These are phyloP conservation scores for Strigamia transsilvanica DNA, from an alignment of 2,888 invertebrate genomes.

Conservation along the genomic window DNA sequence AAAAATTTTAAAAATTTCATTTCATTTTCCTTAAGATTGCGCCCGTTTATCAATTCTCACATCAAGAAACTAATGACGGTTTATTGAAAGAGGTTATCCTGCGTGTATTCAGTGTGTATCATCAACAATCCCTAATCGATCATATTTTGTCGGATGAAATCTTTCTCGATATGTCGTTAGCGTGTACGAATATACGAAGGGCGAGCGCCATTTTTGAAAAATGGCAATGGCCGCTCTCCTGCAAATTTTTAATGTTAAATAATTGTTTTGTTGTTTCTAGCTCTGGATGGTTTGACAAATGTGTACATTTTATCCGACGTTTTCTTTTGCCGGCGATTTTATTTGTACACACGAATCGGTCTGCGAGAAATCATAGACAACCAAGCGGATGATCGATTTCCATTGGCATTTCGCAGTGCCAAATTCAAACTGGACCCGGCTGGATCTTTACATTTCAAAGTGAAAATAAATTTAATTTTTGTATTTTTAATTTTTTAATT, in stretches of 20 bases:
- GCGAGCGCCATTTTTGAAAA: no score
- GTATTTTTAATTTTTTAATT: neutral
- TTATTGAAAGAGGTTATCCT: constrained; percentile 17
- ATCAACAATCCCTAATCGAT: neutral
- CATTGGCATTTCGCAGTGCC: constrained; percentile 28
- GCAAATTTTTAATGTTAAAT: neutral
- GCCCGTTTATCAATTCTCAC: neutral
- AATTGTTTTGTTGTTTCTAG: neutral
- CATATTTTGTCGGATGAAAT: neutral
- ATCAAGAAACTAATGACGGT: neutral
- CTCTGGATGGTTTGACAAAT: neutral
- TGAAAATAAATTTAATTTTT: neutral
- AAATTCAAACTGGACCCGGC: constrained; percentile 11
- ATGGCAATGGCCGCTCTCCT: no score
- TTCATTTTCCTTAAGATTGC: neutral
- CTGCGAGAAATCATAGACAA: constrained; percentile 33
- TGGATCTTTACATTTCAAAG: constrained; percentile 26
- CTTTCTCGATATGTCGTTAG: neutral
- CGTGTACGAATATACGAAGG: neutral
- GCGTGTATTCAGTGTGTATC: neutral
- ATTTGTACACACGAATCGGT: constrained; percentile 23
- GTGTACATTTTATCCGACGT: constrained; percentile 27
- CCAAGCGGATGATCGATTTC: neutral
- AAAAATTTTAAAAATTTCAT: neutral
- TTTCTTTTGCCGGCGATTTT: constrained; percentile 20